phyloP scores from a whole-genome alignment of 2,797 vertebrate species.

The Kryptopterus vitreolus region DNA sequence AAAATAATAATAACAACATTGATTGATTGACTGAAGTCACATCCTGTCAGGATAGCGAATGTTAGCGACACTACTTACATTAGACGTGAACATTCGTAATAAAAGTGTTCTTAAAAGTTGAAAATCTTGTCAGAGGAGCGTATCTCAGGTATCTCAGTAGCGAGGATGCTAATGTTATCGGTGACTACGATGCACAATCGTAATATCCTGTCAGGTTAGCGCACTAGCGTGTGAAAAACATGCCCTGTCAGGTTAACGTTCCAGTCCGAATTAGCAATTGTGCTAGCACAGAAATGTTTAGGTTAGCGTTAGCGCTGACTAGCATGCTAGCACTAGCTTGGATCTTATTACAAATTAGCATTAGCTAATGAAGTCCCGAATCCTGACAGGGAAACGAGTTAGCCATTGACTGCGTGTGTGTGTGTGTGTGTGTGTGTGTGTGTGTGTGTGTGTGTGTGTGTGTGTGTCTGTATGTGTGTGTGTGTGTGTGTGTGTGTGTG shows the following conservation, averaged over 20 bases:
- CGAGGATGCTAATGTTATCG: no score
- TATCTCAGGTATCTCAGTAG: not conserved
- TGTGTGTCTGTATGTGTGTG: slow-evolving; percentile 8
- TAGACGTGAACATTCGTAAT: not conserved
- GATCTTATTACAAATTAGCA: no score
- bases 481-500: not conserved
- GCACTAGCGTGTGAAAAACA: no score
- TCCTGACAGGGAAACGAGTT: not conserved
- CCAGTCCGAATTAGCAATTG: not conserved
- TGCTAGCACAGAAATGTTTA: not conserved
- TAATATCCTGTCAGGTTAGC: not conserved
- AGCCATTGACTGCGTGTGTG: not conserved
- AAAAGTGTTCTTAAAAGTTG: no score
- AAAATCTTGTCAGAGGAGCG: not conserved
- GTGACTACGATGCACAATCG: no score
- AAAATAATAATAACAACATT: no score
- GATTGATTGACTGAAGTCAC: not conserved
- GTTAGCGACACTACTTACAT: not conserved
- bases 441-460: not conserved
- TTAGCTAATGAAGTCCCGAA: no score
- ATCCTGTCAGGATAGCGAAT: not conserved
- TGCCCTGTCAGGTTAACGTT: not conserved
- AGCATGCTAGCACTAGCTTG: not conserved
- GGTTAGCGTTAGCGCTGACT: not conserved
- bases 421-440: not conserved